Base-by-base conservation (phyloP, 2,797 vertebrate genomes). In the Tragopan temminckii region DNA sequence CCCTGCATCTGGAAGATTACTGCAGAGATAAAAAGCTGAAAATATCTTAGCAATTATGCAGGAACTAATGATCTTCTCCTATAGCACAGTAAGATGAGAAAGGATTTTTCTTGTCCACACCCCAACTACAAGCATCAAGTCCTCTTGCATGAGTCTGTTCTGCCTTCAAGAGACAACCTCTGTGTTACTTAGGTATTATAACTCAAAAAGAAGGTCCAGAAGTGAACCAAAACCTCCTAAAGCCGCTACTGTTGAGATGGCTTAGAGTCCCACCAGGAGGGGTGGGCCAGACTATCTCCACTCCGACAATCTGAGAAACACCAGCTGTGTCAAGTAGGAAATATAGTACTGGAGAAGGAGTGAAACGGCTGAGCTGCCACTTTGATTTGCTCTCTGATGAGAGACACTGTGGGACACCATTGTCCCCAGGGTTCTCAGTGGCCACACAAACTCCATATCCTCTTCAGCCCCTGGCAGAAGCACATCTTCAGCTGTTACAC, bases 21-120 rank as follows among this genome's bases (percentile, higher is more conserved):
- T 84, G 38, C 21, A 63, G 29, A 77, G 29, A 16, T 27, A 85
- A 21, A 76, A 76, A 66, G 14, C 24, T 90, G 80, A 91, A 91
- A 79, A 43, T 33, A 70, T 9, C 31, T n/a, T 27, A 2, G 5
- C 45, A 67, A 16, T 62, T 76, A 63, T 35, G 18, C 48, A 63
- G 55, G 55, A 67, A 42, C 11, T 80, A 63, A 57, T 42, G 27
- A 52, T 20, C 23, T 72, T 71, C 48, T 85, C 31, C 23, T 62
- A 2, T 24, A 42, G 40, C 38, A 36, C 35, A 43, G 21, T 50
- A 69, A 79, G 29, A 42, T n/a, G 5, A 79, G 19, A 62, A 1
- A 50, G 27, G 16, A 16, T 67, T 83, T 72, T 69, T 21, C 35
- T 80, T 74, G 25, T 25, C 23, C 9, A 43, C 23, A 11, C 7